Evolutionary conservation across 2,113 vertebrate species (phyloP).

Genomic region (Hippoglossus stenolepis): DNA sequence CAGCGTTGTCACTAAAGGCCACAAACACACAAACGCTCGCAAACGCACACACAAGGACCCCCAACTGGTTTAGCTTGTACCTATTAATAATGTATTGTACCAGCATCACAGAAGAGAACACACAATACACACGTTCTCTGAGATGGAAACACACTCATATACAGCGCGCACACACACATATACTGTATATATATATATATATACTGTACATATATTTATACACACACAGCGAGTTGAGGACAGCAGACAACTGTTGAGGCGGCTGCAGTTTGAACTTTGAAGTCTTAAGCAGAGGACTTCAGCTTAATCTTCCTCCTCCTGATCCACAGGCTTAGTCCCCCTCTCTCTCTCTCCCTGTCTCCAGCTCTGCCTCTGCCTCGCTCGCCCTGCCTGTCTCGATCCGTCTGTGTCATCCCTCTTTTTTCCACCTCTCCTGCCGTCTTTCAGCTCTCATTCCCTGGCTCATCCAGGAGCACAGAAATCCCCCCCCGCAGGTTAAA

Average conservation of each 20-base stretch:
- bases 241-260: slow-evolving; percentile 64
- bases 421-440: slow-evolving; percentile 13
- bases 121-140: background rate
- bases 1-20: background rate
- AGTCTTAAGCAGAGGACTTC: slow-evolving; percentile 82
- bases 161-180: background rate
- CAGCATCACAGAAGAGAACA: background rate
- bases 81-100: background rate
- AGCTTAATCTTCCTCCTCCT: slow-evolving; percentile 80
- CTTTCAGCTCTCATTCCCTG: slow-evolving; percentile 45
- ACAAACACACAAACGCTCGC: background rate
- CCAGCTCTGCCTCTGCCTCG: slow-evolving; percentile 12
- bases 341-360: slow-evolving; percentile 29
- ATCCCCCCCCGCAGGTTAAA: slow-evolving; percentile 56
- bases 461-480: slow-evolving; percentile 41
- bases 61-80: background rate
- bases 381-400: background rate
- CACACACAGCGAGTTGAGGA: slow-evolving; percentile 21
- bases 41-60: background rate
- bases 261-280: slow-evolving; percentile 78
- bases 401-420: slow-evolving; percentile 12
- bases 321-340: slow-evolving; percentile 79
- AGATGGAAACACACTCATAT: background rate
- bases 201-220: slow-evolving; percentile 4
- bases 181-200: background rate